Evolutionary conservation across 1,140 invertebrate species (phyloP).

Genomic region (Hylaeus anthracinus): DNA sequence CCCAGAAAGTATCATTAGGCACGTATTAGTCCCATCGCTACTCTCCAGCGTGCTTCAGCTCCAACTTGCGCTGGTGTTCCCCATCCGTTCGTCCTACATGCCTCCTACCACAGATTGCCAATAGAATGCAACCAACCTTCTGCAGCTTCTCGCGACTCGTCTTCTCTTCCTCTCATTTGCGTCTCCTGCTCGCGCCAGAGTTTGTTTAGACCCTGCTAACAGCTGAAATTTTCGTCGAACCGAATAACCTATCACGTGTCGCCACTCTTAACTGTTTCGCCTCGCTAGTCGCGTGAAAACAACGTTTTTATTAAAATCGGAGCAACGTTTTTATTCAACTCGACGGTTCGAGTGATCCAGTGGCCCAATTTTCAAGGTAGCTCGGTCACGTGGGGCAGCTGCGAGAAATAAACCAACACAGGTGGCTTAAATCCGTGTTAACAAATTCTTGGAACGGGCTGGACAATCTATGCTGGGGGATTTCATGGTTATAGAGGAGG

Average conservation of each 20-base stretch:
- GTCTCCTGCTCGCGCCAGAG: constrained; percentile 10
- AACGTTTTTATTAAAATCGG: constrained; percentile 15
- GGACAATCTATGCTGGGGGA: too few species aligned
- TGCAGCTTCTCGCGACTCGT: constrained; percentile 28
- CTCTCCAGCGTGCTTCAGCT: constrained; percentile 36
- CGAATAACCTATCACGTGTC: neutral
- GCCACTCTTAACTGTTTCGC: too few species aligned
- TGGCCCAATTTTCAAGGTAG: constrained; percentile 47
- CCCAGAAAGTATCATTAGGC: too few species aligned
- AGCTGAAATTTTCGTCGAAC: neutral
- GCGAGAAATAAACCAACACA: constrained; percentile 1
- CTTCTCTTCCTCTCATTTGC: constrained; percentile 29
- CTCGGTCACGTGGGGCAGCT: constrained; percentile 31
- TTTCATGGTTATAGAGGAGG: too few species aligned
- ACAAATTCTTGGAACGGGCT: too few species aligned
- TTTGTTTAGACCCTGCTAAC: constrained; percentile 7
- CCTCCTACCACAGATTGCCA: constrained; percentile 78
- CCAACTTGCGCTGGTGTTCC: constrained; percentile 66
- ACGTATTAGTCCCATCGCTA: too few species aligned
- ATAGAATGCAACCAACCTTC: constrained; percentile 73
- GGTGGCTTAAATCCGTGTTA: neutral
- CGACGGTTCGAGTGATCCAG: constrained; percentile 20
- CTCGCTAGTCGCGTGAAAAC: neutral
- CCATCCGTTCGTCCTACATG: constrained; percentile 78
- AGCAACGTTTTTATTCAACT: neutral